Percentiles rank a stretch among this genome's conserved stretches.
phyloP scores from a whole-genome alignment of 37 sponge, comb jelly and placozoan genomes.

The Geodia barretti region DNA sequence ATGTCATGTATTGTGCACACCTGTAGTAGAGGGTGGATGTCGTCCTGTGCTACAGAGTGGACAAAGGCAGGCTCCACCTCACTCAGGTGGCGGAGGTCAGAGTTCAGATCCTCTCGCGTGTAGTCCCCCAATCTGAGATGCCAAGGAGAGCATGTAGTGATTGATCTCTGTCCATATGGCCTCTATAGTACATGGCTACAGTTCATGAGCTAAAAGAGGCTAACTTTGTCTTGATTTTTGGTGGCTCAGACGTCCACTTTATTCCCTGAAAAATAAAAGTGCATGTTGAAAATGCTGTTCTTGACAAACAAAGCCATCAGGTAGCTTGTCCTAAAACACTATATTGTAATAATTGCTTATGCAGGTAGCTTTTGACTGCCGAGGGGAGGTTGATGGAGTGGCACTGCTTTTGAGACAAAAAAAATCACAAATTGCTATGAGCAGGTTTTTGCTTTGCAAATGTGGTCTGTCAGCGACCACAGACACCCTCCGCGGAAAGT shows the following conservation, averaged over 20 bases:
- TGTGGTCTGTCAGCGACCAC: too few relatives aligned
- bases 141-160: neutral
- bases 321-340: too few relatives aligned
- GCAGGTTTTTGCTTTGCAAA: too few relatives aligned
- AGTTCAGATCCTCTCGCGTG: slow-evolving; percentile 35
- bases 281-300: too few relatives aligned
- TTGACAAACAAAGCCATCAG: too few relatives aligned
- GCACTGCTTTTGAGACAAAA: too few relatives aligned
- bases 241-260: neutral
- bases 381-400: too few relatives aligned
- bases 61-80: neutral
- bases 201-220: neutral
- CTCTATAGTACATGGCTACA: neutral
- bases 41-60: slow-evolving; percentile 18
- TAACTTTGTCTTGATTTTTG: neutral
- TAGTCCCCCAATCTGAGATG: slow-evolving; percentile 48
- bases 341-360: too few relatives aligned
- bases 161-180: neutral
- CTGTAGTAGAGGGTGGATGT: slow-evolving; percentile 63
- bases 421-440: too few relatives aligned
- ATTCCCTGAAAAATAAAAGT: neutral
- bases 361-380: too few relatives aligned
- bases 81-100: slow-evolving; percentile 33
- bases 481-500: too few relatives aligned
- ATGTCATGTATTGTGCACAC: slow-evolving; percentile 20